These are phyloP conservation scores for Pitangus sulphuratus DNA, from an alignment of 2,797 vertebrate genomes.

Conservation along the genomic window DNA sequence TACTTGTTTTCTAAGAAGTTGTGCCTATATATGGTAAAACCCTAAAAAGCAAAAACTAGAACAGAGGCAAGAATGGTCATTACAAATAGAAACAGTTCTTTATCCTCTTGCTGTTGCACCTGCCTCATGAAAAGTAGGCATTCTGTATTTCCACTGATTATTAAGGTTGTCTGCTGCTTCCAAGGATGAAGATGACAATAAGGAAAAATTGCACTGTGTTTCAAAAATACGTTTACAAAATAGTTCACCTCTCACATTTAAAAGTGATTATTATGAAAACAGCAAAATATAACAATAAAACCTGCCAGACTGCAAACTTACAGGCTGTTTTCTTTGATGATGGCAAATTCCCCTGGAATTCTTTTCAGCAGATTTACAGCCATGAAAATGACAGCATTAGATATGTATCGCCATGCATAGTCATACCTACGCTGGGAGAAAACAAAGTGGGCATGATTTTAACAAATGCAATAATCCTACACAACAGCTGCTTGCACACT, in stretches of 20 bases:
- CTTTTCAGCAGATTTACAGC: not conserved
- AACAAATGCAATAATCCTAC: conserved; percentile 61
- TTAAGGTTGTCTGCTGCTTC: not conserved
- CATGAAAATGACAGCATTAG: conserved; percentile 14
- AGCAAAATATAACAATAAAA: not conserved
- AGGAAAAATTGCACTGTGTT: not conserved
- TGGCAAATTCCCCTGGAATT: conserved; percentile 25
- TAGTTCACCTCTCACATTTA: not conserved
- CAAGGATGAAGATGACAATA: not conserved
- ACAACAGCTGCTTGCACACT: conserved; percentile 59
- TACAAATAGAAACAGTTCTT: not conserved
- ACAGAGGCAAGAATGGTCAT: not conserved
- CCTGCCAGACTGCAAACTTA: not conserved
- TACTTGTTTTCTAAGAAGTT: not conserved
- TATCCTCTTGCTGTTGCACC: not conserved
- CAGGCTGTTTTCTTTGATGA: not conserved
- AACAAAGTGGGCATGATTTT: conserved; percentile 53
- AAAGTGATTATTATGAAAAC: not conserved
- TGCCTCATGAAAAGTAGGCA: not conserved
- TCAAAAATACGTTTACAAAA: not conserved
- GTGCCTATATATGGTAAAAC: not conserved
- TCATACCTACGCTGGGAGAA: conserved; percentile 20
- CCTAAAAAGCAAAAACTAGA: not conserved
- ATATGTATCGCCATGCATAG: not conserved
- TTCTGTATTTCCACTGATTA: not conserved